Base-by-base conservation (phyloP, 2,797 vertebrate species). In the Odontamblyopus rebecca region DNA sequence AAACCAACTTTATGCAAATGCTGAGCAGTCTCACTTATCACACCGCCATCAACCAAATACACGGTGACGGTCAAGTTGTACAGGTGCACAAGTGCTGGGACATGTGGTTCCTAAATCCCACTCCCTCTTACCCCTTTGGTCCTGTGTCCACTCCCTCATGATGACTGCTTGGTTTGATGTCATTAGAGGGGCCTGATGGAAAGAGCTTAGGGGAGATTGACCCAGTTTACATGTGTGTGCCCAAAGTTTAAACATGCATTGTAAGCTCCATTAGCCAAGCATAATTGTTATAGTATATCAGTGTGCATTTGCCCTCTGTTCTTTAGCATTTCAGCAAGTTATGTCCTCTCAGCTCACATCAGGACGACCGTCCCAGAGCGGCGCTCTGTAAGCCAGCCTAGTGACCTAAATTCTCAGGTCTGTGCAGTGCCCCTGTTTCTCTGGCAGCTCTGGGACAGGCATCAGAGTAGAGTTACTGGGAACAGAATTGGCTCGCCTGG, bases 141-240 rank as follows among this genome's bases (percentile, higher is more conserved):
- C 60, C 27, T 29, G n/a, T 9, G 66, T 23, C 59, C 74, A 64
- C 23, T 68, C 6, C 61, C 74, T 50, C 44, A 48, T 44, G 35
- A n/a, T 13, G n/a, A 76, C 63, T 30, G 67, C 50, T 26, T 67
- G 5, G 18, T 80, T 77, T 71, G 68, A 80, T 79, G 80, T 77
- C 73, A 72, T 89, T 76, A 85, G 71, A 4, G 16, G 32, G 69
- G 57, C 38, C 78, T 72, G 80, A 78, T 84, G 71, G 72, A 82
- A 75, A 70, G 61, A 70, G 76, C 69, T 90, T 85, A 83, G 61
- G 57, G 69, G 74, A 82, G 85, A 85, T 69, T 89, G 85, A 86
- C 82, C 86, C 76, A 86, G 71, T 87, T 90, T 82, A 81, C 72
- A 72, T 66, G 70, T 26, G 23, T 23, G 69, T 69, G 15, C 67